Conservation (phyloP, 2,113 vertebrate species). For the Gymnorhina tibicen region DNA sequence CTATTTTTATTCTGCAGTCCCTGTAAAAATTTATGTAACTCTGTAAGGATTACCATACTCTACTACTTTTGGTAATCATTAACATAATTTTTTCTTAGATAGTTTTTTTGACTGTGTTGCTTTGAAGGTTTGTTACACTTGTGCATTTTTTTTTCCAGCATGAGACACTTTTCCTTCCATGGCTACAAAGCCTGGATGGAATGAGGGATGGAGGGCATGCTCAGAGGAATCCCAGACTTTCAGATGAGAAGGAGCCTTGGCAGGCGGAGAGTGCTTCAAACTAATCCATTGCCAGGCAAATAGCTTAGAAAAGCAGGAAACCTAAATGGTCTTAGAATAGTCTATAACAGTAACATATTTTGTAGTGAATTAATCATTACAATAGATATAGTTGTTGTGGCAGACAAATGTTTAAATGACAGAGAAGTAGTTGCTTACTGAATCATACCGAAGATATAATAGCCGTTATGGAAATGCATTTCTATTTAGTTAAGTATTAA, state of each 20-base stretch:
- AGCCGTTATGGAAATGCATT: not conserved
- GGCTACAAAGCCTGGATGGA: fast-evolving
- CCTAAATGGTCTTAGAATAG: not conserved
- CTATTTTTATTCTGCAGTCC: not conserved
- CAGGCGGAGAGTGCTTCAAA: not conserved
- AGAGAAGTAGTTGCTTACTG: not conserved
- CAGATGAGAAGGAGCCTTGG: not conserved
- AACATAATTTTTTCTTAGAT: not conserved
- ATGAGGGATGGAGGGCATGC: fast-evolving
- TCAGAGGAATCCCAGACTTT: fast-evolving
- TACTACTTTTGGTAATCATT: not conserved
- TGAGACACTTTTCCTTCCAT: not conserved
- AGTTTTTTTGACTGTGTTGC: not conserved
- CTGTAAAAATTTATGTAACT: not conserved
- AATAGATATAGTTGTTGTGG: not conserved
- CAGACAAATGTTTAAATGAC: not conserved
- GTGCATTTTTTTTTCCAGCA: not conserved
- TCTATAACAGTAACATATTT: not conserved
- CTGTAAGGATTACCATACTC: not conserved
- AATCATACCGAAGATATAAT: not conserved
- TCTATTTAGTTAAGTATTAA: not conserved
- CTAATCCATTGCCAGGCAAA: not conserved
- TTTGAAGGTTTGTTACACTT: not conserved
- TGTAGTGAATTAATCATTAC: not conserved
- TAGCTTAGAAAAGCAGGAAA: not conserved